Conservation (phyloP, 2,888 invertebrate genomes). For the Proisotoma minuta region DNA sequence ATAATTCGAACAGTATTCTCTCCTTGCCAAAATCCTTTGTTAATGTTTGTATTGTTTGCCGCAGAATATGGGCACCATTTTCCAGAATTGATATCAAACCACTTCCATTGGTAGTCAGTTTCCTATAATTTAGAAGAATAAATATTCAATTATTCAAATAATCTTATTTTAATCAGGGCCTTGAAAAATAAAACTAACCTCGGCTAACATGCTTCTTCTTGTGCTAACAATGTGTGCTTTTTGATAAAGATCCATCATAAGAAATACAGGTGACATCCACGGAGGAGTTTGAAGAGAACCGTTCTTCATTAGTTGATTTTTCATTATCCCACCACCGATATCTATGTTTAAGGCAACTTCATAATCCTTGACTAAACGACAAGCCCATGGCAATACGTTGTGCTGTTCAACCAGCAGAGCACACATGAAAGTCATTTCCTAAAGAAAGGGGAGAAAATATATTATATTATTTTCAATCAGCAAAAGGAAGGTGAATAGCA, state of each 20-base stretch:
- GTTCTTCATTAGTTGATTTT: conserved; percentile 4
- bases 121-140: conserved; percentile 47
- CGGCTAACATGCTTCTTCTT: conserved; percentile 62
- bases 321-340: conserved; percentile 19
- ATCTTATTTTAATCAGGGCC: no score
- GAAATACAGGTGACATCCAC: conserved; percentile 70
- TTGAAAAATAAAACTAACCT: no score
- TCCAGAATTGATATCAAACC: conserved; percentile 76
- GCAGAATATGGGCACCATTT: conserved; percentile 72
- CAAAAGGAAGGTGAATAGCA: no score
- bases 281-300: conserved; percentile 56
- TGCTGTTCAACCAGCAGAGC: conserved; percentile 55
- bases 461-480: no score
- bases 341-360: conserved; percentile 16
- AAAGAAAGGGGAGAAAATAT: conserved; percentile 24
- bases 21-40: conserved; percentile 70
- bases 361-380: conserved; percentile 29
- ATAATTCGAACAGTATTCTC: conserved; percentile 65
- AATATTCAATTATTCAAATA: conserved; percentile 23
- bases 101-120: conserved; percentile 62
- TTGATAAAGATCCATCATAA: conserved; percentile 71
- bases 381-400: conserved; percentile 39
- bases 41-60: conserved; percentile 68
- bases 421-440: conserved; percentile 65
- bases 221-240: conserved; percentile 67